Evolutionary conservation across 2,888 invertebrate species (phyloP), one percentile per base, ranked within the genome.

Genomic region (Orchesellides sinensis): DNA sequence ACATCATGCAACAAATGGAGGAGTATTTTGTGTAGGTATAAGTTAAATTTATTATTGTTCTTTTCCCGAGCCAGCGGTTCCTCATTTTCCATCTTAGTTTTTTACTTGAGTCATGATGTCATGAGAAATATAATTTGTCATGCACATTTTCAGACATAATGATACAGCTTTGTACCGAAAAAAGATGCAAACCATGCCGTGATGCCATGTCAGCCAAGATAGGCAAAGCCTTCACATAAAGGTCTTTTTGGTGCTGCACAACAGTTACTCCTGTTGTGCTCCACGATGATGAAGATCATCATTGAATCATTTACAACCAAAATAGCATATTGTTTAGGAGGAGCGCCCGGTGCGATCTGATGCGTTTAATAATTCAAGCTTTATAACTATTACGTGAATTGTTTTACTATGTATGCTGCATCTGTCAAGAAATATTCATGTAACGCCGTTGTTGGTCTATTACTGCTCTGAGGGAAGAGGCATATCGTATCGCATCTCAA

Each of bases 401-500:
- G n/a, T n/a, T n/a, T n/a, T n/a, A n/a, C n/a, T n/a, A n/a, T n/a
- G n/a, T n/a, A n/a, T n/a, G n/a, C 40, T 66, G 75, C 75, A 75
- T 75, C 75, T 75, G 75, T 75, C 75, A 75, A 75, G 75, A 66
- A 74, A 66, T 54, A 56, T 4, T 74, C 74, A 65, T 32, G 63
- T 27, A 56, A 54, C 59, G n/a, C 72, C 17, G 17, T 47, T 66
- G 66, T n/a, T 66, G 49, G 21, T 21, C 40, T 5, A 23, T 23
- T 32, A 56, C 40, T 59, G 32, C 54, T 54, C 32, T 47, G 17
- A 45, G 5, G 12, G 4, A 19, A 21, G 23, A 19, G 12, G 10
- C 49, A 49, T 61, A 63, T 45, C 47, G 17, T 25, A 66, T 72
- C 61, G 29, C 61, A 70, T 54, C 54, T 35, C 35, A 74, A 74